phyloP scores from a whole-genome alignment of 1,140 invertebrate species.

The Panagrolaimus sp. region DNA sequence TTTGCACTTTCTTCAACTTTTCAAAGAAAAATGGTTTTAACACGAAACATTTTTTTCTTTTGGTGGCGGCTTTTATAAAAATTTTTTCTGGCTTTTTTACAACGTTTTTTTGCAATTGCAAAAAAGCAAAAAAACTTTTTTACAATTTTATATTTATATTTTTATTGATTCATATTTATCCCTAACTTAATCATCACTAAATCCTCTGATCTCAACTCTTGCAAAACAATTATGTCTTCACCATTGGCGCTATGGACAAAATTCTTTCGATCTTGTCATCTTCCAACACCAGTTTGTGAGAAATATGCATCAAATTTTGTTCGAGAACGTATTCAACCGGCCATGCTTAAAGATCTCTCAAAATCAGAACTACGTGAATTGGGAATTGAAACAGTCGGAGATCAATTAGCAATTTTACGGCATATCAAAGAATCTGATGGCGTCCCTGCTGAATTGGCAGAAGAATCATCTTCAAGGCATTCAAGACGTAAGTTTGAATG shows the following conservation, averaged over 20 bases:
- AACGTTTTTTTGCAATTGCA: too few relatives aligned
- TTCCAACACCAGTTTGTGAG: neutral
- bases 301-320: conserved; percentile 7
- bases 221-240: neutral
- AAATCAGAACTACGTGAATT: conserved; percentile 11
- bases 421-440: conserved; percentile 1
- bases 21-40: too few relatives aligned
- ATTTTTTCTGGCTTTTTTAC: too few relatives aligned
- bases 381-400: neutral
- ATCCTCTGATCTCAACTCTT: too few relatives aligned
- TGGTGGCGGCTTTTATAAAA: too few relatives aligned
- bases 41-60: too few relatives aligned
- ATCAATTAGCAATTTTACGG: conserved; percentile 4
- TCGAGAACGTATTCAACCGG: neutral
- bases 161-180: too few relatives aligned
- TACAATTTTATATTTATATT: too few relatives aligned
- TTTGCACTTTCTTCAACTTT: too few relatives aligned
- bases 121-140: too few relatives aligned
- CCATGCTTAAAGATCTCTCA: neutral
- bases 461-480: neutral
- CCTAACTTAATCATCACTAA: too few relatives aligned
- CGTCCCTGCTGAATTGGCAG: neutral
- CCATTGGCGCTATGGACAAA: conserved; percentile 7
- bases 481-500: too few relatives aligned
- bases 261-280: neutral